Evolutionary conservation across 2,888 invertebrate species (phyloP).

Genomic region (Agonopterix alstromeriana): DNA sequence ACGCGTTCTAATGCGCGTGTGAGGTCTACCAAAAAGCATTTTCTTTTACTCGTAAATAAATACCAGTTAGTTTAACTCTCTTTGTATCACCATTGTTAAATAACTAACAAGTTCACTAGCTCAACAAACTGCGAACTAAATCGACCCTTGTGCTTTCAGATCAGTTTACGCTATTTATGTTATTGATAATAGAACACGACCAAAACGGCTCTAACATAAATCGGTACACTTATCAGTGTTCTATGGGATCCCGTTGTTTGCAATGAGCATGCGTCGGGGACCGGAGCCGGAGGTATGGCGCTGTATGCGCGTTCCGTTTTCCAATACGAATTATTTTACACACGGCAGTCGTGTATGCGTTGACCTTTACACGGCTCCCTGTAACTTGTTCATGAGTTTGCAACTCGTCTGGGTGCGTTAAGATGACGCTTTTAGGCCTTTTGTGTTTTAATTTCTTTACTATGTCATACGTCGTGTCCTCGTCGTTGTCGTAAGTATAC

Average conservation of each 20-base stretch:
- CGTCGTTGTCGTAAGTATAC: too few species aligned
- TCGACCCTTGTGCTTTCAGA: slow-evolving; percentile 7
- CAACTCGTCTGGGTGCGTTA: slow-evolving; percentile 16
- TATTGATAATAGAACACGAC: slow-evolving; percentile 39
- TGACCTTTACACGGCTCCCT: slow-evolving; percentile 46
- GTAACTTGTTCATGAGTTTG: slow-evolving; percentile 31
- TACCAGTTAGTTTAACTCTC: too few species aligned
- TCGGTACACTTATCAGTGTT: slow-evolving; percentile 29
- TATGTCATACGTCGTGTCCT: too few species aligned
- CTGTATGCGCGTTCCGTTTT: slow-evolving; percentile 20
- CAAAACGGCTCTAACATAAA: slow-evolving; percentile 30
- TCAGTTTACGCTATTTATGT: slow-evolving; percentile 33
- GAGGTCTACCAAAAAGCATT: too few species aligned
- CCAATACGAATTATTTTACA: slow-evolving; percentile 47
- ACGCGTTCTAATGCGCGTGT: too few species aligned
- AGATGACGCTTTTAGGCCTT: slow-evolving; percentile 23
- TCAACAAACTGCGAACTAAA: background rate
- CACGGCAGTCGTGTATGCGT: slow-evolving; percentile 40
- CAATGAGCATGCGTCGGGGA: slow-evolving; percentile 12
- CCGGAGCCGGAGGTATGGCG: background rate
- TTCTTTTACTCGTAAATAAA: too few species aligned
- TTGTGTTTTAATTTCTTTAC: too few species aligned
- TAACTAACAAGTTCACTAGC: background rate
- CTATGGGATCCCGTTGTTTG: slow-evolving; percentile 30
- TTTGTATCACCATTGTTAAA: too few species aligned